Evolutionary conservation across 2,113 vertebrate genomes (phyloP), one percentile per base, ranked within the genome.

Genomic region (Hemibagrus wyckioides): DNA sequence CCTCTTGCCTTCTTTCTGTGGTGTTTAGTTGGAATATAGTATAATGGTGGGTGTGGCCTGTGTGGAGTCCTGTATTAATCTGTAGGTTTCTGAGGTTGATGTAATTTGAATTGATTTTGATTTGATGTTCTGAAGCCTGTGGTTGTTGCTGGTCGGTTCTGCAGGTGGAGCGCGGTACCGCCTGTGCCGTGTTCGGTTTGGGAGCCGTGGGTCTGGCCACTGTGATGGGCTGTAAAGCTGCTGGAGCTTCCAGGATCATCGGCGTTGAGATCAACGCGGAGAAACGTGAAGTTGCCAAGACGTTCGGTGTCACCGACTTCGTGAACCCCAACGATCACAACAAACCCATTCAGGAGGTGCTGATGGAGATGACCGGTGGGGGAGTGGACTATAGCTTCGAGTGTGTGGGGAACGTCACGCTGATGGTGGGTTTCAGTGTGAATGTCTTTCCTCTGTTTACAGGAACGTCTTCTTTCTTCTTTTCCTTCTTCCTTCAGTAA

Each of bases 301-400:
- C 90, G 80, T 90, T 97, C 39, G 96, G 96, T 88, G 96, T 96
- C 71, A 97, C 96, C 0, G 96, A 97, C 4, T 97, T 95, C 7
- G 50, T 98, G 92, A 96, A 96, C 93, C 97, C 97, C 13, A 90
- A 80, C 39, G 93, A 96, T 13, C 89, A 94, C 19, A 73, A 67
- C n/a, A 94, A 94, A 79, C 93, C 95, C 14, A 89, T 97, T 88
- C 95, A 97, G 0, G 91, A 97, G 19, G 95, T 96, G 82, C n/a
- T 98, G 86, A 50, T 50, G 0, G 95, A 97, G 82, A 90, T 95
- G 95, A 97, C 96, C 0, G 15, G 25, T 0, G 94, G 94, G 8
- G 96, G 97, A 0, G 95, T 97, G 88, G 97, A 98, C 93, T 97
- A 95, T 39, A 94, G 95, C 52, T 90, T 99, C 0, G 97, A 97